Evolutionary conservation across 1,140 invertebrate genomes (phyloP).

Genomic region (Drosophila saltans): DNA sequence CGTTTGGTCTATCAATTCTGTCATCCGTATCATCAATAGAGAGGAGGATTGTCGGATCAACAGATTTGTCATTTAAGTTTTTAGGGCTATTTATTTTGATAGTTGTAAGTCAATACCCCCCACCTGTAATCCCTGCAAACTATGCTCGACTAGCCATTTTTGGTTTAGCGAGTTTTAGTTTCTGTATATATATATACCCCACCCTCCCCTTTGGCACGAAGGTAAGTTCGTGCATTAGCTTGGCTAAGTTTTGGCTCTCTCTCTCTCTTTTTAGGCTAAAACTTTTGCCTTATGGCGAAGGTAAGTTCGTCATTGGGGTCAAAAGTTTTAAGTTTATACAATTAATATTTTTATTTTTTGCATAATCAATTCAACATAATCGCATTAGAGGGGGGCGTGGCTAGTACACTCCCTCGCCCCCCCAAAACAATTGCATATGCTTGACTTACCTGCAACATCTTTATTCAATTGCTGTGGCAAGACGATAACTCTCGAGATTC

Average conservation of each 20-base stretch:
- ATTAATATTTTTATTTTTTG: conserved; percentile 15
- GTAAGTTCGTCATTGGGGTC: conserved; percentile 69
- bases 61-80: conserved; percentile 37
- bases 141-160: conserved; percentile 64
- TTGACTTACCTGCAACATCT: conserved; percentile 76
- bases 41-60: conserved; percentile 41
- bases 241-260: conserved; percentile 47
- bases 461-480: conserved; percentile 70
- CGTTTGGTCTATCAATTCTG: conserved; percentile 99
- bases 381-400: conserved; percentile 46
- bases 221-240: conserved; percentile 76
- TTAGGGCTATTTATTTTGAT: conserved; percentile 64
- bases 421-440: conserved; percentile 43
- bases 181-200: conserved; percentile 44
- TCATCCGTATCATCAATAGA: conserved; percentile 93
- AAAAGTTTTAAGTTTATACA: conserved; percentile 62
- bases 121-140: conserved; percentile 35
- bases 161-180: conserved; percentile 68
- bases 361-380: conserved; percentile 53
- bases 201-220: conserved; percentile 65
- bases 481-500: conserved; percentile 25
- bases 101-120: conserved; percentile 42
- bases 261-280: conserved; percentile 44
- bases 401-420: conserved; percentile 9
- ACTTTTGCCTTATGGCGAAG: conserved; percentile 57